These are phyloP conservation scores for Leguminivora glycinivorella DNA, from an alignment of 1,140 invertebrate species.

Conservation along the genomic window DNA sequence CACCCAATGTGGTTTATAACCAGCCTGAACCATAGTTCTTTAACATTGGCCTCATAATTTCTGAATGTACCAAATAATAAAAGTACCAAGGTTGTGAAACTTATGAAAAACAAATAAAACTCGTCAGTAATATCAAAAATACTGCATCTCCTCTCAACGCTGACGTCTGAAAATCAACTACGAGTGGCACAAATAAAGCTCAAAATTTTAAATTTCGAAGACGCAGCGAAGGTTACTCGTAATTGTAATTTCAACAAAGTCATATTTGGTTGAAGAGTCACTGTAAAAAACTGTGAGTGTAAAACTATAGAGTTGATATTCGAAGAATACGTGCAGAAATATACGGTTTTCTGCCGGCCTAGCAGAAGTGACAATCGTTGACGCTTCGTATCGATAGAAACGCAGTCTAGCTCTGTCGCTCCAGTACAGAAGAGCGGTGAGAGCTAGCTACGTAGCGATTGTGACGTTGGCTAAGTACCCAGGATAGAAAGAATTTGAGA, in stretches of 20 bases:
- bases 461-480: no score
- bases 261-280: not conserved
- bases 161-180: not conserved
- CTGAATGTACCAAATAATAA: not conserved
- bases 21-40: not conserved
- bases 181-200: not conserved
- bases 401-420: no score
- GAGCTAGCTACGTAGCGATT: no score
- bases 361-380: not conserved
- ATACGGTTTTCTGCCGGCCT: not conserved
- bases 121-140: not conserved
- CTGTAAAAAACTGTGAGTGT: not conserved
- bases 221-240: not conserved
- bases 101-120: slow-evolving; percentile 2
- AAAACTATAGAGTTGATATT: not conserved
- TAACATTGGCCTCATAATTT: not conserved
- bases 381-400: no score
- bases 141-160: not conserved
- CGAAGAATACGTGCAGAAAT: not conserved
- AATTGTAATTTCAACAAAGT: not conserved
- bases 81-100: not conserved
- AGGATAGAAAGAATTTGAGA: slow-evolving; percentile 2
- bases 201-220: not conserved
- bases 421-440: no score
- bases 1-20: not conserved